Evolutionary conservation across 2,113 vertebrate genomes (phyloP).

Genomic region (Gambusia affinis): DNA sequence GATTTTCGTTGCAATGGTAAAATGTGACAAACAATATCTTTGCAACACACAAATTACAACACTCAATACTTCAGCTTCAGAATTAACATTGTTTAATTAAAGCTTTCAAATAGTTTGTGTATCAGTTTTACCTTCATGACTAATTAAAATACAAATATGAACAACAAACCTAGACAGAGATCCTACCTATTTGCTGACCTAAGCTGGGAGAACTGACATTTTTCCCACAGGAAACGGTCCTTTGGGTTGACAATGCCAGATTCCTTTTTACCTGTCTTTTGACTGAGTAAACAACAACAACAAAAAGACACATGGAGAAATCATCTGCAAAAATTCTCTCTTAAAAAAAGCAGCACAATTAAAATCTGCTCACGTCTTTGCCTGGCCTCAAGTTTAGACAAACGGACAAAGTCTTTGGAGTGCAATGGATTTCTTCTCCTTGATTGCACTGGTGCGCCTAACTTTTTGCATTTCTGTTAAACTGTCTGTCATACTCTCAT

Average conservation of each 20-base stretch:
- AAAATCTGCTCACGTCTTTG: conserved; percentile 21
- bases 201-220: conserved; percentile 57
- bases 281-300: conserved; percentile 61
- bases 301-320: conserved; percentile 46
- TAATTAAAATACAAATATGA: conserved; percentile 17
- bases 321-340: conserved; percentile 36
- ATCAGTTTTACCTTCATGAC: neutral
- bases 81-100: neutral
- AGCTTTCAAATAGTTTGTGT: neutral
- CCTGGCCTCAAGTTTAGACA: neutral
- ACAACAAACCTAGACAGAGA: conserved; percentile 30
- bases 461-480: neutral
- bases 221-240: conserved; percentile 54
- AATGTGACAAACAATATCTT: neutral
- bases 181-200: conserved; percentile 69
- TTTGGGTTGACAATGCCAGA: conserved; percentile 57
- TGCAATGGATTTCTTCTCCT: neutral
- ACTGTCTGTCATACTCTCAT: too few relatives aligned
- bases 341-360: neutral
- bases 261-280: conserved; percentile 53
- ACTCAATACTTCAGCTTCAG: too few relatives aligned
- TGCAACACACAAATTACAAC: neutral
- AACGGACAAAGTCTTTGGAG: too few relatives aligned
- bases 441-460: neutral
- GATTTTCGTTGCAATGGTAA: neutral